Conservation (phyloP, 2,888 invertebrate species). For the Cerceris ruficornis region DNA sequence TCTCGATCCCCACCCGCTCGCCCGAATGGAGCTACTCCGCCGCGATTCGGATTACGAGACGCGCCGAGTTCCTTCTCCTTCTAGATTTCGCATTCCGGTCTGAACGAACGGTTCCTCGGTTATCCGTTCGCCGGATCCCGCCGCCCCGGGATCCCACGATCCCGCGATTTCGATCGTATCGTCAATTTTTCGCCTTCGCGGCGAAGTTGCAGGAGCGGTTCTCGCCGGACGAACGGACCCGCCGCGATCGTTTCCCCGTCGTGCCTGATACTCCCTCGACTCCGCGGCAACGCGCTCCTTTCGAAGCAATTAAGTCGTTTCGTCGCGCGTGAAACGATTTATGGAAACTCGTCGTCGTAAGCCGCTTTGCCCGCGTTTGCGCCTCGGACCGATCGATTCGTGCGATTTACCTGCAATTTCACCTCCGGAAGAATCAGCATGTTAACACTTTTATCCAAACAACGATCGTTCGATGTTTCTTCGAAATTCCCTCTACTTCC, state of each 20-base stretch:
- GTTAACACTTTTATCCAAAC: constrained; percentile 24
- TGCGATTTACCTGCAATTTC: constrained; percentile 77
- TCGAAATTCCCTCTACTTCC: too few relatives aligned
- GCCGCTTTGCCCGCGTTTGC: too few relatives aligned
- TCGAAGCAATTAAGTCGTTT: constrained; percentile 11
- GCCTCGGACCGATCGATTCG: not conserved
- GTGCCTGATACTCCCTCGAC: too few relatives aligned
- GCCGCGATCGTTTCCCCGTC: too few relatives aligned
- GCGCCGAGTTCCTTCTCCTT: too few relatives aligned
- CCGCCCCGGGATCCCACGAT: too few relatives aligned
- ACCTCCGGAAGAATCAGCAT: constrained; percentile 81
- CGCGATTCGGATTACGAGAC: not conserved
- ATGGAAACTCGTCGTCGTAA: not conserved
- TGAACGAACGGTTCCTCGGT: not conserved
- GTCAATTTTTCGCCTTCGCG: too few relatives aligned
- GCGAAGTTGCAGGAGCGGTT: too few relatives aligned
- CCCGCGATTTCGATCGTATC: too few relatives aligned
- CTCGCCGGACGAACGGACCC: too few relatives aligned
- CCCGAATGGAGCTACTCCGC: not conserved
- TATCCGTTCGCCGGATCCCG: too few relatives aligned
- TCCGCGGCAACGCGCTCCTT: constrained; percentile 2
- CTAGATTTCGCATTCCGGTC: not conserved
- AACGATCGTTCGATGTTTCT: not conserved
- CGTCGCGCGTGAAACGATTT: constrained; percentile 3
- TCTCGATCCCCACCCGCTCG: constrained; percentile 21